These are phyloP conservation scores for Gymnosoma rotundatum DNA, from an alignment of 2,888 invertebrate species.

Conservation along the genomic window DNA sequence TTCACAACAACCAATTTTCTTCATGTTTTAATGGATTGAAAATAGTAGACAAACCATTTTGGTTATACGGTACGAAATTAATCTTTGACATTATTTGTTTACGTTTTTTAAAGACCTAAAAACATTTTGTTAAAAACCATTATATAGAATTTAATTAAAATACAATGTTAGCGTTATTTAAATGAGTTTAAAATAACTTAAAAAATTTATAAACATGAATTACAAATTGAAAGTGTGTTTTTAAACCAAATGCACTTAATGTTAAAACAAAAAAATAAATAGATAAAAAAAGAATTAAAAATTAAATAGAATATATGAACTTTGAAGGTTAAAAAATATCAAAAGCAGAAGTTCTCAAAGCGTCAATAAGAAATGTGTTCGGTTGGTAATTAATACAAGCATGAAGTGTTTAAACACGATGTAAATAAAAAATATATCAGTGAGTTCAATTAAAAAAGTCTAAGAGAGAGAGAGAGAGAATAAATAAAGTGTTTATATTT, in stretches of 20 bases:
- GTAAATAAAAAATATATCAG: conserved; percentile 14
- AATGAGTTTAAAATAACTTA: no score
- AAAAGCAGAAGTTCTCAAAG: conserved; percentile 64
- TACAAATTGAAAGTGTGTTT: neutral
- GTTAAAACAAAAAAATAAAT: neutral
- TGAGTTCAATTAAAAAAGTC: conserved; percentile 11
- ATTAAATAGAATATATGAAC: neutral
- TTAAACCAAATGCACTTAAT: neutral
- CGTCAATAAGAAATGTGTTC: conserved; percentile 72
- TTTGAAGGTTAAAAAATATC: conserved; percentile 27
- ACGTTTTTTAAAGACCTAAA: no score
- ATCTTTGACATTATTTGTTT: no score
- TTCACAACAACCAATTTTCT: no score
- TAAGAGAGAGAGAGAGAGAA: conserved; percentile 27
- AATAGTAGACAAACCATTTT: no score
- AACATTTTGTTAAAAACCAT: no score
- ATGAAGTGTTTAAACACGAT: conserved; percentile 29
- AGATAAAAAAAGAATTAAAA: neutral
- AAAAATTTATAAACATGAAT: no score
- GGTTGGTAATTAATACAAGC: conserved; percentile 20
- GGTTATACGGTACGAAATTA: no score
- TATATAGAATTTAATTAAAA: no score
- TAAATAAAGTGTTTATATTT: conserved; percentile 35
- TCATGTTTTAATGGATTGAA: no score
- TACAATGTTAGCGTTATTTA: no score